A percentile compares a stretch with the other conserved stretches of the same genome.
Conservation (phyloP, 2,888 invertebrate species). For the Herminia tarsipennalis region DNA sequence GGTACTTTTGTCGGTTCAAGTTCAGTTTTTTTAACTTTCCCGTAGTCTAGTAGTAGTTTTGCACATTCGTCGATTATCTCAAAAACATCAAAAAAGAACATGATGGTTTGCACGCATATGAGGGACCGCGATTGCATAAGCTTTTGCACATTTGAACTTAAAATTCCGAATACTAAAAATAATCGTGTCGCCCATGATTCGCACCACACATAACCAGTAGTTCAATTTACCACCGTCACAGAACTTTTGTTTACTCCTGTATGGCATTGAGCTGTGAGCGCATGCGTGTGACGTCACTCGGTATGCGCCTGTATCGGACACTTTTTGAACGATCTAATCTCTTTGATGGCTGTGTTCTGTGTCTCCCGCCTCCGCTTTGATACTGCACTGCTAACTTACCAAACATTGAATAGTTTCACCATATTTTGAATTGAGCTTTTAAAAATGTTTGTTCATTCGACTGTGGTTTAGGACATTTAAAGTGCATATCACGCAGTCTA, state of each 20-base stretch:
- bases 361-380: conserved; percentile 2
- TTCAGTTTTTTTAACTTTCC: no score
- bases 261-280: conserved; percentile 4
- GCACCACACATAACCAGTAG: conserved; percentile 1
- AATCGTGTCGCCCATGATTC: not conserved
- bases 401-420: conserved; percentile 2
- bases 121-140: no score
- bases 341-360: conserved; percentile 25
- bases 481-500: no score
- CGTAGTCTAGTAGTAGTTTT: no score
- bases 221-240: conserved; percentile 26
- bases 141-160: no score
- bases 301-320: conserved; percentile 7
- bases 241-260: conserved; percentile 35
- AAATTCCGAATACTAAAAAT: no score
- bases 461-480: no score
- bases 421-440: conserved; percentile 2
- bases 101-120: no score
- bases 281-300: conserved; percentile 26
- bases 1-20: no score
- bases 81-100: no score
- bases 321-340: conserved; percentile 29
- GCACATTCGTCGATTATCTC: no score
- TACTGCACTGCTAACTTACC: not conserved
- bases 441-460: no score